phyloP scores from a whole-genome alignment of 2,888 invertebrate species.

The Hirtodrosophila alboralis region DNA sequence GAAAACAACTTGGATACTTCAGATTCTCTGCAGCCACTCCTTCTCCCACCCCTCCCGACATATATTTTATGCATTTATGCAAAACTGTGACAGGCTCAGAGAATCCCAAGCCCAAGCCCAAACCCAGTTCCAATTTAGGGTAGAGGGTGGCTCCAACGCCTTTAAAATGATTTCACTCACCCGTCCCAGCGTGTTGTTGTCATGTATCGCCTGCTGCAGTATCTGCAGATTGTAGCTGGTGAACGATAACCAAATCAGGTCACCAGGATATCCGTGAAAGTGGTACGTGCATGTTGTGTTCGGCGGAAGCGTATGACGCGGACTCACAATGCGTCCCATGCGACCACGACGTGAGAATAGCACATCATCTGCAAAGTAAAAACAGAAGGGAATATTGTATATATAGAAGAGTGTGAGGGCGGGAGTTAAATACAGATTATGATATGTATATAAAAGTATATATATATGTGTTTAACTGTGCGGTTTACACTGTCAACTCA shows the following conservation, averaged over 20 bases:
- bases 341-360: constrained; percentile 87
- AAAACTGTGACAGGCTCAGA: constrained; percentile 46
- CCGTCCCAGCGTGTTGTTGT: constrained; percentile 85
- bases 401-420: constrained; percentile 15
- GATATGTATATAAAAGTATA: constrained; percentile 8
- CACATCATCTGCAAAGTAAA: constrained; percentile 83
- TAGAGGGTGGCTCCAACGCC: constrained; percentile 3
- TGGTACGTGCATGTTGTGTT: constrained; percentile 94
- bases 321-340: constrained; percentile 90
- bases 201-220: constrained; percentile 87
- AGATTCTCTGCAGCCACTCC: constrained; percentile 14
- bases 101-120: constrained; percentile 4
- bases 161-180: constrained; percentile 78
- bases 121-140: constrained; percentile 29
- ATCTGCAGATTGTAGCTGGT: constrained; percentile 93
- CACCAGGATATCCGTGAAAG: constrained; percentile 91
- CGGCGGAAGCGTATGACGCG: constrained; percentile 92
- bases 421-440: constrained; percentile 41
- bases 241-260: constrained; percentile 94
- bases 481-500: constrained; percentile 42
- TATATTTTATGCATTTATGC: constrained; percentile 74
- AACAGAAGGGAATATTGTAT: constrained; percentile 8
- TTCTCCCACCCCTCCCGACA: constrained; percentile 1
- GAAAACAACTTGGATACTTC: constrained; percentile 57
- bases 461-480: constrained; percentile 13